These are phyloP conservation scores for Trichogramma dendrolimi DNA, from an alignment of 2,888 invertebrate genomes.

Conservation along the genomic window DNA sequence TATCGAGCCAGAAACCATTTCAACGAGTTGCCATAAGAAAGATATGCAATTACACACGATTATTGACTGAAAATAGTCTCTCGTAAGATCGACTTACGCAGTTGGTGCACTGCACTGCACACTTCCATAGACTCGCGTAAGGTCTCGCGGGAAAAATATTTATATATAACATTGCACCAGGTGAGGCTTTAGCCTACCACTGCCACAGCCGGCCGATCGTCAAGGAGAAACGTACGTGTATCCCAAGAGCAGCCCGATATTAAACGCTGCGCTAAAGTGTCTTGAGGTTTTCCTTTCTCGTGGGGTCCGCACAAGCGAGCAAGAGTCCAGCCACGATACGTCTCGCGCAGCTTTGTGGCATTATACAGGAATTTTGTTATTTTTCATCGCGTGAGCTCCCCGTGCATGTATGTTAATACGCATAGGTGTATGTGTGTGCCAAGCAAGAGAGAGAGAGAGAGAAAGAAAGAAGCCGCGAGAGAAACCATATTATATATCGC, in stretches of 20 bases:
- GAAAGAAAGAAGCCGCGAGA: not conserved
- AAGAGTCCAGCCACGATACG: not conserved
- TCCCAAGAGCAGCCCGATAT: no score
- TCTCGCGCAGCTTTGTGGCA: not conserved
- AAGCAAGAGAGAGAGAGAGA: conserved; percentile 9
- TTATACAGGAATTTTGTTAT: conserved; percentile 34
- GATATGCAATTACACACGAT: conserved; percentile 30
- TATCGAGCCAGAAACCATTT: no score
- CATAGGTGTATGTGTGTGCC: conserved; percentile 12
- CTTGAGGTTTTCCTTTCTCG: conserved; percentile 21
- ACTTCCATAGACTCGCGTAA: not conserved
- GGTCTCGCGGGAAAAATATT: conserved; percentile 24
- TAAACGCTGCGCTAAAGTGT: conserved; percentile 22
- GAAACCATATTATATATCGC: no score
- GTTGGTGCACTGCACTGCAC: not conserved
- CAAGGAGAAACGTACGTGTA: no score
- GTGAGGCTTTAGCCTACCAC: no score
- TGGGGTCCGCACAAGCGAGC: not conserved
- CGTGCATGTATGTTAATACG: conserved; percentile 34
- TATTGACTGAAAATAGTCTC: conserved; percentile 21
- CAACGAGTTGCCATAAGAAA: no score
- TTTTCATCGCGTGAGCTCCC: conserved; percentile 41
- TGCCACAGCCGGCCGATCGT: no score
- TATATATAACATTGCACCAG: not conserved
- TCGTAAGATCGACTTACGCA: not conserved